Evolutionary conservation across 2,113 vertebrate species (phyloP), one percentile per base, ranked within the genome.

Genomic region (Scomber japonicus): DNA sequence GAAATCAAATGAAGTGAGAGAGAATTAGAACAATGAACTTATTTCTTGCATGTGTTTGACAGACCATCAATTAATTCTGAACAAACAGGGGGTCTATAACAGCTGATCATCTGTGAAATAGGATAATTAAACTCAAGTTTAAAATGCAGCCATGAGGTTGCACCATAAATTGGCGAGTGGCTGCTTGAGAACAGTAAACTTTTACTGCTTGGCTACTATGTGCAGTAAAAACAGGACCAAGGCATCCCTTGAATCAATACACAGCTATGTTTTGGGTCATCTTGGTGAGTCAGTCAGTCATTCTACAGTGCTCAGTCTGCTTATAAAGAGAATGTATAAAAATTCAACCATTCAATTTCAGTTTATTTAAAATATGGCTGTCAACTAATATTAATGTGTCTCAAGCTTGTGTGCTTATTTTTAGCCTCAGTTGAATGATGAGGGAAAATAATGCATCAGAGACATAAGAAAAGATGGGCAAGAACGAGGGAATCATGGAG

Each of bases 111-210:
- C 84, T 84, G 86, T 84, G 85, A 91, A 91, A 88, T 81, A 46
- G 81, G 67, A 89, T 87, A 91, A 89, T 92, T 89, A 91, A 88
- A 91, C 35, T 79, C 21, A 90, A 78, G 79, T 82, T 88, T 80
- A 19, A 40, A 40, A 40, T 9, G 35, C 63, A 84, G 83, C 62
- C 57, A 61, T 69, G 76, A 84, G 80, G 82, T 78, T 49, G 53
- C 60, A 31, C 72, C 64, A 78, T 93, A 90, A 94, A 90, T 82
- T 65, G 53, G 15, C 7, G 73, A 82, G 71, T 63, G 75, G 51
- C 71, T 85, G 35, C 76, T 82, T 66, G 82, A 88, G 73, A 82
- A 83, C 83, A 87, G 75, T 90, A 89, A 86, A 80, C 64, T 75
- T 88, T 91, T 89, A 92, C 83, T 46, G 49, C 84, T 81, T 35